Conservation (phyloP, 1,140 invertebrate species). For the Sitobion miscanthi region DNA sequence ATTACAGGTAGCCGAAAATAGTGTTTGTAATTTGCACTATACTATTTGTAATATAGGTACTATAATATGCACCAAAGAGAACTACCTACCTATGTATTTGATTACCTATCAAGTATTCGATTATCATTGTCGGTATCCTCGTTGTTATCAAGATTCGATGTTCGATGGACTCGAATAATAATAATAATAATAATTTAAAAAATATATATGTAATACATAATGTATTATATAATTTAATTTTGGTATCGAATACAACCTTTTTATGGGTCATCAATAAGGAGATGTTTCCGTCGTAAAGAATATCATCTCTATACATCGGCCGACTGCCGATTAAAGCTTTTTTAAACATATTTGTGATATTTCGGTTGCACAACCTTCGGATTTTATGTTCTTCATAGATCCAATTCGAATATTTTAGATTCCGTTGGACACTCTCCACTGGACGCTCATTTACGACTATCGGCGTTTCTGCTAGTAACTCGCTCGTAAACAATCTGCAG, state of each 20-base stretch:
- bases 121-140: too few relatives aligned
- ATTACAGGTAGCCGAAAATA: too few relatives aligned
- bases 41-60: too few relatives aligned
- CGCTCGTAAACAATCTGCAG: not conserved
- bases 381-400: not conserved
- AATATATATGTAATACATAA: too few relatives aligned
- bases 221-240: not conserved
- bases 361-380: not conserved
- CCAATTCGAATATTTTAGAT: not conserved
- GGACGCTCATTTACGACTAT: not conserved
- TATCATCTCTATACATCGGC: slow-evolving; percentile 17
- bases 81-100: too few relatives aligned
- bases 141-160: too few relatives aligned
- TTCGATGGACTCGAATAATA: too few relatives aligned
- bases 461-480: not conserved
- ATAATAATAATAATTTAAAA: too few relatives aligned
- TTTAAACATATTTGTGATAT: not conserved
- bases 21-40: too few relatives aligned
- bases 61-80: too few relatives aligned
- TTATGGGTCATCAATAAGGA: not conserved
- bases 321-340: not conserved
- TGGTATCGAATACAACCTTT: not conserved
- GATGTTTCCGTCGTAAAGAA: not conserved
- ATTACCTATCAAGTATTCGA: too few relatives aligned
- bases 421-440: not conserved